Evolutionary conservation across 1,140 invertebrate species (phyloP).

Genomic region (Kradibia gibbosae): DNA sequence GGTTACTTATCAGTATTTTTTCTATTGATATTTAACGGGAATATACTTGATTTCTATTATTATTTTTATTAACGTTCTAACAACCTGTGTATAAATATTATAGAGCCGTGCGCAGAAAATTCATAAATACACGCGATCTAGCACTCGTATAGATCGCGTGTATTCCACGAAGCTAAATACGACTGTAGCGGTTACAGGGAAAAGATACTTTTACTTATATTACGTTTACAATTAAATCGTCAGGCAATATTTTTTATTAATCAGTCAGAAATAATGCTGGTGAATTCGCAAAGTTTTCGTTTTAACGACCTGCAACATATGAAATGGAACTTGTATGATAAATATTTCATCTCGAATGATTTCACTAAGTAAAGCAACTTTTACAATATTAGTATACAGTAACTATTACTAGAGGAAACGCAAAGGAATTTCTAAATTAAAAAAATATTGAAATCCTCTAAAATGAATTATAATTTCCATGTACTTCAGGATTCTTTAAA

Average conservation of each 20-base stretch:
- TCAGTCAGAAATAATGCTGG: background rate
- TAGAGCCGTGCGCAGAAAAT: constrained; percentile 34
- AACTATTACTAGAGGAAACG: too few species aligned
- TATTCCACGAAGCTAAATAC: background rate
- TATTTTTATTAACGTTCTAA: background rate
- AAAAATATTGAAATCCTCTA: too few species aligned
- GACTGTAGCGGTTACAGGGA: background rate
- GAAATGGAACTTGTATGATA: background rate
- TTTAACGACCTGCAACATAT: background rate
- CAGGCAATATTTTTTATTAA: background rate
- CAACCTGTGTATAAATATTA: constrained; percentile 18
- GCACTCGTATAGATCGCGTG: constrained; percentile 9
- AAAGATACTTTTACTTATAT: constrained; percentile 33
- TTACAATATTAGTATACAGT: background rate
- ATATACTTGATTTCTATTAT: background rate
- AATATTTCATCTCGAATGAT: background rate
- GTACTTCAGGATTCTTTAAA: too few species aligned
- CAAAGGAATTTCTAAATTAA: too few species aligned
- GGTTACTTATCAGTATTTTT: too few species aligned
- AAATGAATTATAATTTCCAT: too few species aligned
- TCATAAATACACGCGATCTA: constrained; percentile 37
- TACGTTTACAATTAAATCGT: background rate
- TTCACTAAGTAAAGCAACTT: background rate
- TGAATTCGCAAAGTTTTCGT: background rate
- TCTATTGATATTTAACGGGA: too few species aligned